Percentiles rank a stretch among this genome's conserved stretches.
These are phyloP conservation scores for Ophion costatus DNA, from an alignment of 2,888 invertebrate species.

Conservation along the genomic window DNA sequence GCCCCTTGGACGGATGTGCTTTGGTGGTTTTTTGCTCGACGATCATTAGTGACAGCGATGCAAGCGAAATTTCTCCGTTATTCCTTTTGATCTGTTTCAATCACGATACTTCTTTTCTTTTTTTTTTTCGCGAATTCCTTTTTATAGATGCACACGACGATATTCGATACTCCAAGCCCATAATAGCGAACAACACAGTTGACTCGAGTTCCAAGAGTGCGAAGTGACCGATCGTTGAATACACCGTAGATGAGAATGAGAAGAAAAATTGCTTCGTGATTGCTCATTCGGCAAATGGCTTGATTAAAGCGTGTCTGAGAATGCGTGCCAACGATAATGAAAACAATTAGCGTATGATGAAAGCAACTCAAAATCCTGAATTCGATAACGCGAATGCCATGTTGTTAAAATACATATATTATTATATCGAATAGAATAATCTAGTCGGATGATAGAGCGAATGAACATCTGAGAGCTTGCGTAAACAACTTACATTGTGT, in stretches of 20 bases:
- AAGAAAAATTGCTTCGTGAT: conserved; percentile 17
- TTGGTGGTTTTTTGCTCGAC: conserved; percentile 41
- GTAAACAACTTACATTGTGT: conserved; percentile 79
- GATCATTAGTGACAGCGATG: conserved; percentile 68
- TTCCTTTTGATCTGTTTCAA: not conserved
- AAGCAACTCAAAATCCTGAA: conserved; percentile 54
- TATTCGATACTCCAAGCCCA: conserved; percentile 29
- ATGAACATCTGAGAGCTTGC: conserved; percentile 70
- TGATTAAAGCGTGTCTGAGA: conserved; percentile 60
- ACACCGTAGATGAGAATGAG: not conserved
- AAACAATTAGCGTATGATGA: conserved; percentile 63
- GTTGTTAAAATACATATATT: conserved; percentile 24
- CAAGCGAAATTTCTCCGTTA: conserved; percentile 58
- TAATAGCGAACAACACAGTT: conserved; percentile 42
- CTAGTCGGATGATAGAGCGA: conserved; percentile 61
- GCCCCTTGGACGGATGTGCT: conserved; percentile 42
- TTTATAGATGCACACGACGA: not conserved
- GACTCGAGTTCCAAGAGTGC: conserved; percentile 9
- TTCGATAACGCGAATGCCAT: conserved; percentile 38
- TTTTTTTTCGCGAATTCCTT: not conserved
- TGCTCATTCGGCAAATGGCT: conserved; percentile 19
- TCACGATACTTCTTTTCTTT: not conserved
- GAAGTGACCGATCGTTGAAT: not conserved
- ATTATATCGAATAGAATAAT: conserved; percentile 55
- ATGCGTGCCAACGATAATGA: conserved; percentile 56